Conservation (phyloP, 2,113 vertebrate genomes). For the Rostratula benghalensis region DNA sequence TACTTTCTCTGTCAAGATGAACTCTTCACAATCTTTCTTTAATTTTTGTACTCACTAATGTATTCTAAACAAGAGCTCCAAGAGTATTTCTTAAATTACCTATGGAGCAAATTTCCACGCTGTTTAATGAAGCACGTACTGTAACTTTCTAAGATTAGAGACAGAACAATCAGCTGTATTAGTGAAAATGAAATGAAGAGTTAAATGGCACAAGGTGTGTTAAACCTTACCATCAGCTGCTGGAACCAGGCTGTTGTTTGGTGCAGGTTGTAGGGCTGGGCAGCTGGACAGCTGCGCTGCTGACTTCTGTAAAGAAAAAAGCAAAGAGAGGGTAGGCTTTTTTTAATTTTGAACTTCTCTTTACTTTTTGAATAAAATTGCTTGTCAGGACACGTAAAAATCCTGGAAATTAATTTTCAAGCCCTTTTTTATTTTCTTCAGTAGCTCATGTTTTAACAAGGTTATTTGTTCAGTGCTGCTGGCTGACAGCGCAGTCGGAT, state of each 20-base stretch:
- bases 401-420: not conserved
- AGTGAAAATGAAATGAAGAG: not conserved
- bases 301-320: not conserved
- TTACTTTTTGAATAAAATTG: not conserved
- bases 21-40: not conserved
- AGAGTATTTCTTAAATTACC: not conserved
- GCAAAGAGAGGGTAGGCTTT: not conserved
- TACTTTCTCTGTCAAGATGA: not conserved
- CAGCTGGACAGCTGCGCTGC: not conserved
- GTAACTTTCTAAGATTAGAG: not conserved
- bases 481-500: not conserved
- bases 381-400: not conserved
- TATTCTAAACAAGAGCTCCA: not conserved
- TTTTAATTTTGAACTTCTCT: not conserved
- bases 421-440: not conserved
- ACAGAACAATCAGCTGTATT: not conserved
- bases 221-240: not conserved
- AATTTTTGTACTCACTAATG: not conserved
- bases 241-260: not conserved
- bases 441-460: not conserved
- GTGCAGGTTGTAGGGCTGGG: not conserved
- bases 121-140: not conserved
- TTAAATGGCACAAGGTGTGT: not conserved
- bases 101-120: not conserved
- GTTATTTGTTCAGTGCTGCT: not conserved